Conservation (phyloP, 2,113 vertebrate genomes). For the Nycticebus coucang region DNA sequence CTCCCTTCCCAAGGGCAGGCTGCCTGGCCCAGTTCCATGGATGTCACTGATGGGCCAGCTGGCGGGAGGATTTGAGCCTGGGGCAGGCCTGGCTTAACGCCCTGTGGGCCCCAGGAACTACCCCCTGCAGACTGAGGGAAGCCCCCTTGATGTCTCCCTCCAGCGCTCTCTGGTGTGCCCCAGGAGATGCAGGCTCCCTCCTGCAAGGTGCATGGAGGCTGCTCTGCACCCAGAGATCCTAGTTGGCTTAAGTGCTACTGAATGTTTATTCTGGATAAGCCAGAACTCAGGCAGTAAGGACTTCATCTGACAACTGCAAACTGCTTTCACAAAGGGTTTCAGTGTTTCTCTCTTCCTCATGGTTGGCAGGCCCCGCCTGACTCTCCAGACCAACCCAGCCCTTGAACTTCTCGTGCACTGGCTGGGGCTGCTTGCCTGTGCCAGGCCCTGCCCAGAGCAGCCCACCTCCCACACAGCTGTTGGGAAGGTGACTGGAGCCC, state of each 20-base stretch:
- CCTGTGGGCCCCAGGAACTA: accelerated
- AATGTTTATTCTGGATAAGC: background rate
- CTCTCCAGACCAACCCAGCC: slow-evolving; percentile 78
- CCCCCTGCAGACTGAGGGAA: background rate
- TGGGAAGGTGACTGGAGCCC: slow-evolving; percentile 86
- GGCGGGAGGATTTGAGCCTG: background rate
- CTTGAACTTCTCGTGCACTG: slow-evolving; percentile 82
- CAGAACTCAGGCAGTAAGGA: background rate
- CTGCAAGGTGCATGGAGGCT: accelerated
- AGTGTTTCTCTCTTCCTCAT: no score
- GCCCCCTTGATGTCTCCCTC: accelerated
- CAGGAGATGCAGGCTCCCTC: background rate
- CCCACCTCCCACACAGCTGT: slow-evolving; percentile 87
- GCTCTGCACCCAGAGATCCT: accelerated
- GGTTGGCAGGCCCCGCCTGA: background rate
- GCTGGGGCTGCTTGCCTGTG: slow-evolving; percentile 85
- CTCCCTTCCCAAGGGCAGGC: background rate
- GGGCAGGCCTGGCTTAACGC: background rate
- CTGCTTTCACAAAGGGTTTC: background rate
- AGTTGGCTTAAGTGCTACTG: no score
- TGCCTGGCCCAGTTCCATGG: accelerated
- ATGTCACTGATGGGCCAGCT: accelerated
- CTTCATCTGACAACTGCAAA: background rate
- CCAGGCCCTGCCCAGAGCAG: slow-evolving; percentile 86
- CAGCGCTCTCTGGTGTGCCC: accelerated